Conservation (phyloP, 2,888 invertebrate genomes). For the Cosmopolites sordidus region DNA sequence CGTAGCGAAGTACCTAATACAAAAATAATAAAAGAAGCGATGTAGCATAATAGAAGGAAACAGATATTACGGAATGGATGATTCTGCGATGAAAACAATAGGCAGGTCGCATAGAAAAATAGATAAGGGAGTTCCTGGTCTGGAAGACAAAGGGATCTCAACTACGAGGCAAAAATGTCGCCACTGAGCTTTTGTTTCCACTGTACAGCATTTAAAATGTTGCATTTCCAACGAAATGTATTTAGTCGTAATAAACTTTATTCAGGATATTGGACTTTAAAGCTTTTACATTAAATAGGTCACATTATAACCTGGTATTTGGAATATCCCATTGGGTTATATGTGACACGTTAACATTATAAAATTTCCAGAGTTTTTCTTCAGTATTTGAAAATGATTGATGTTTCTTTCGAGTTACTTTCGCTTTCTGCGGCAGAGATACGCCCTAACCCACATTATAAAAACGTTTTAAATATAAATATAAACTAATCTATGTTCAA, state of each 20-base stretch:
- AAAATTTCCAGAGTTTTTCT: constrained; percentile 5
- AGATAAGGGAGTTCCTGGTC: neutral
- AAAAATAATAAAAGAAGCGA: too few species aligned
- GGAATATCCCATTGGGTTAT: constrained; percentile 3
- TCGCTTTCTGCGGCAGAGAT: neutral
- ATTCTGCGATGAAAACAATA: neutral
- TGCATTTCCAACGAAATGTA: neutral
- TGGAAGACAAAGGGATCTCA: neutral
- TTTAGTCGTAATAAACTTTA: constrained; percentile 1
- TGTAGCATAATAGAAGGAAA: too few species aligned
- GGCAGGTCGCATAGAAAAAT: neutral
- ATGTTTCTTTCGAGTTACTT: constrained; percentile 7
- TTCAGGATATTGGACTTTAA: constrained; percentile 3
- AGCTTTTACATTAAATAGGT: constrained; percentile 3
- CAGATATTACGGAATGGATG: neutral
- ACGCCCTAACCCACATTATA: neutral
- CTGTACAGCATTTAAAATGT: neutral
- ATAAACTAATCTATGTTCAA: too few species aligned
- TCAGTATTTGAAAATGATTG: constrained; percentile 8
- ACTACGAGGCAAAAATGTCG: neutral
- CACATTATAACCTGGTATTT: constrained; percentile 6
- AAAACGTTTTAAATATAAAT: too few species aligned
- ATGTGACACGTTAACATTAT: constrained; percentile 8
- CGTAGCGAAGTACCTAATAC: too few species aligned
- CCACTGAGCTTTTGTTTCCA: neutral